A percentile compares a stretch with the other conserved stretches of the same genome.
Evolutionary conservation across 64 coral and sea anemone species (phyloP).

Genomic region (Actinia equina): DNA sequence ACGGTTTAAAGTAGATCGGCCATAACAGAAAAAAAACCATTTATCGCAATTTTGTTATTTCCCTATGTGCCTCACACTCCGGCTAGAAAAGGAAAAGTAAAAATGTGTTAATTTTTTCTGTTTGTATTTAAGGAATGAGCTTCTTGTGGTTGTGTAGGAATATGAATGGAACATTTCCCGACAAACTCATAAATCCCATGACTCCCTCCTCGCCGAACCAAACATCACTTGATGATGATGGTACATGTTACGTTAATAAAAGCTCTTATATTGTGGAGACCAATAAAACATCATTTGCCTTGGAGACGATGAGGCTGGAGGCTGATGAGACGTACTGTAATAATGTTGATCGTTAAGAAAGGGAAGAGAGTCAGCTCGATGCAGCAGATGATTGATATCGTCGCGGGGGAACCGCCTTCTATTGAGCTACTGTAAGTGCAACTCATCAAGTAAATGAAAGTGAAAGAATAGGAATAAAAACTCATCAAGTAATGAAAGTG

Average conservation of each 20-base stretch:
- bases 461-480: too few species aligned
- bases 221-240: neutral
- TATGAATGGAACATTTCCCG: constrained; percentile 29
- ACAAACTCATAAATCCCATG: neutral
- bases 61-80: too few species aligned
- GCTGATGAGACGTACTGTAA: constrained; percentile 8
- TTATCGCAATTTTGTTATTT: too few species aligned
- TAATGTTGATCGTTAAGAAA: constrained; percentile 47
- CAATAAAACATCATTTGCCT: neutral
- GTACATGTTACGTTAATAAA: neutral
- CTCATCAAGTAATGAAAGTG: too few species aligned
- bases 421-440: constrained; percentile 48
- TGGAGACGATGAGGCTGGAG: constrained; percentile 40
- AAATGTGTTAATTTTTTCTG: too few species aligned
- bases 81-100: too few species aligned
- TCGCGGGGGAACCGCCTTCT: constrained; percentile 25
- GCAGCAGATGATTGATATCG: constrained; percentile 52
- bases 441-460: neutral
- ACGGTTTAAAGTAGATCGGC: too few species aligned
- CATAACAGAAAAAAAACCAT: too few species aligned
- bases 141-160: constrained; percentile 70
- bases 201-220: neutral
- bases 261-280: neutral
- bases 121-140: constrained; percentile 32
- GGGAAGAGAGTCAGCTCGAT: constrained; percentile 25